These are phyloP conservation scores for Nemoura dubitans DNA, from an alignment of 2,888 invertebrate species.

Conservation along the genomic window DNA sequence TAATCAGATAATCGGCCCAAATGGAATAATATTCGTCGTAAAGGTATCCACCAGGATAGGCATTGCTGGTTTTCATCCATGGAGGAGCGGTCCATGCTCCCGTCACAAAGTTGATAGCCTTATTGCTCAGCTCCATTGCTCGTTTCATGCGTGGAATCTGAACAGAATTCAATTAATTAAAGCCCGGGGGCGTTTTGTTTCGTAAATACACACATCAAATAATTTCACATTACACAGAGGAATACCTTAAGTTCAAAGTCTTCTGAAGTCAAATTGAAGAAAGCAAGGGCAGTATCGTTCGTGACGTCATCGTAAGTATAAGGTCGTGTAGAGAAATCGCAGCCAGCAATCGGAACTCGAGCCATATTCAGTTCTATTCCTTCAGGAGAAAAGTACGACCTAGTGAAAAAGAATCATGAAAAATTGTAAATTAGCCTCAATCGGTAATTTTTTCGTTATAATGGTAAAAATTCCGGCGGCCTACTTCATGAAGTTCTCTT, in stretches of 20 bases:
- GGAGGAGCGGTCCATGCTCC: conserved; percentile 62
- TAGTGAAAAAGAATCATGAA: conserved; percentile 53
- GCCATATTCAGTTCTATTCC: conserved; percentile 65
- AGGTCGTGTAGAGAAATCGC: conserved; percentile 65
- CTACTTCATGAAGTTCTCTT: conserved; percentile 48
- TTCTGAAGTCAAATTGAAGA: conserved; percentile 61
- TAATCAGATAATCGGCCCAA: conserved; percentile 83
- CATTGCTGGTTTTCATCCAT: conserved; percentile 76
- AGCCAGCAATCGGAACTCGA: conserved; percentile 66
- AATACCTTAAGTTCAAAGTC: conserved; percentile 62
- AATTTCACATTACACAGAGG: not conserved
- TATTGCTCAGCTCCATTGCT: conserved; percentile 45
- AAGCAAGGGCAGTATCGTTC: conserved; percentile 57
- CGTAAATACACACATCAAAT: not conserved
- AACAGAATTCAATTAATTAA: not conserved
- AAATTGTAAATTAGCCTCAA: not conserved
- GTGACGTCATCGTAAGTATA: conserved; percentile 65
- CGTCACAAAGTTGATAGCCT: conserved; percentile 48
- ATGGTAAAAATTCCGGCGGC: not conserved
- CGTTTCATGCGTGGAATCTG: conserved; percentile 48
- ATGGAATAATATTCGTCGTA: conserved; percentile 71
- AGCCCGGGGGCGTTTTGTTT: too few relatives aligned
- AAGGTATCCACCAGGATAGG: conserved; percentile 64
- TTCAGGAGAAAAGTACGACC: conserved; percentile 59
- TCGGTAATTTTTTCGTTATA: too few relatives aligned